phyloP scores from a whole-genome alignment of 35 echinoderm and acorn worm species.

The Chiridota heheva region DNA sequence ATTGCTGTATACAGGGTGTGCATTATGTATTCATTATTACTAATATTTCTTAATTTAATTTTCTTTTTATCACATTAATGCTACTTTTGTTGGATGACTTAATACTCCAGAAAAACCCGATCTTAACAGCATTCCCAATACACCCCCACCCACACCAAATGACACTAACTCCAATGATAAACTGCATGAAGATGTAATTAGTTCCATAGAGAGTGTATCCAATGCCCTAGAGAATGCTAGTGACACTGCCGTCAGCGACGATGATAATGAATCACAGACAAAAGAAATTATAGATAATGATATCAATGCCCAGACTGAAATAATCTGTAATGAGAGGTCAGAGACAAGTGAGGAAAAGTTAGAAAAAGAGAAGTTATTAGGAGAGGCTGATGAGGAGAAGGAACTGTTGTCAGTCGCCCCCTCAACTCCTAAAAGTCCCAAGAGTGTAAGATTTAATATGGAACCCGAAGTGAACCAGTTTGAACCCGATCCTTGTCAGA shows the following conservation, averaged over 20 bases:
- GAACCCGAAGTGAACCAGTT: constrained; percentile 87
- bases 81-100: too few species aligned
- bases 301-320: too few species aligned
- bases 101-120: too few species aligned
- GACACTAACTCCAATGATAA: constrained; percentile 26
- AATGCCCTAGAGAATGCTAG: constrained; percentile 35
- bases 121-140: constrained; percentile 45
- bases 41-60: too few species aligned
- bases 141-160: not conserved
- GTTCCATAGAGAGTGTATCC: constrained; percentile 36
- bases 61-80: too few species aligned
- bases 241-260: constrained; percentile 48
- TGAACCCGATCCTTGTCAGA: constrained; percentile 67
- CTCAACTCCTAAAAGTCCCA: constrained; percentile 33
- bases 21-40: too few species aligned
- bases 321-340: too few species aligned
- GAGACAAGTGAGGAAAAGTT: constrained; percentile 6
- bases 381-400: not conserved
- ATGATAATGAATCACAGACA: constrained; percentile 28
- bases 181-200: constrained; percentile 27
- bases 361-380: constrained; percentile 1
- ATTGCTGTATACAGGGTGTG: too few species aligned
- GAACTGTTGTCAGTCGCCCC: constrained; percentile 30
- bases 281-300: constrained; percentile 3
- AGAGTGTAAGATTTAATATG: constrained; percentile 96